Base-by-base conservation (phyloP, 2,797 vertebrate species). In the Capromys pilorides region DNA sequence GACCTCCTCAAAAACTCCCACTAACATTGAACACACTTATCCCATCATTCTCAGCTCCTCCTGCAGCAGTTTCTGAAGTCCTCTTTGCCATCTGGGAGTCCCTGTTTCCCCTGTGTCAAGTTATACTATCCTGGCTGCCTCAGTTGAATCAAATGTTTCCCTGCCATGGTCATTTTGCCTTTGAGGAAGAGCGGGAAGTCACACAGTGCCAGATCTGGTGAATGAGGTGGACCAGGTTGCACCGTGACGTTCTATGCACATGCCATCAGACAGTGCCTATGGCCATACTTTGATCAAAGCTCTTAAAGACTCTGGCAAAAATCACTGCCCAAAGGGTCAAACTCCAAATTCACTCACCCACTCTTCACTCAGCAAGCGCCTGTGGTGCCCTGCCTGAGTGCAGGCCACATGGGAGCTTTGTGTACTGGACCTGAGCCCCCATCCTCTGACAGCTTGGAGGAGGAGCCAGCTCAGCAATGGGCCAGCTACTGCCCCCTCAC, bases 361-460 rank as follows among this genome's bases (percentile, higher is more conserved):
- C 16, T 66, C 26, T 36, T 93, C 82, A 71, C 7, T 85, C 85
- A 67, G 33, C 64, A 84, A 84, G 84, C 57, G 33, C 6, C 16
- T 2, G 3, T 0, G 3, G 16, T 26, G 6, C 5, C 0, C 1
- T 36, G 54, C 24, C 67, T 16, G 33, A 3, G 45, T 54, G 61
- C 45, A 2, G 39, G 33, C 31, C 5, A 64, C 8, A 22, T 5
- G 54, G 79, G 24, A 31, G 49, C 26, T 67, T 9, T 0, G 5
- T 64, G 31, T 28, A 0, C 78, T 3, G 33, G 21, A 45, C 26
- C 45, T 4, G 1, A 62, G 31, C 10, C 16, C 22, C 41, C 6
- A 5, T 4, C 64, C 16, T 54, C 9, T 8, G 7, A 69, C 69
- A 14, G 22, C 6, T 67, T 3, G 2, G 19, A 11, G 14, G 8